Evolutionary conservation across 2,797 vertebrate genomes (phyloP).

Genomic region (Tapera naevia): DNA sequence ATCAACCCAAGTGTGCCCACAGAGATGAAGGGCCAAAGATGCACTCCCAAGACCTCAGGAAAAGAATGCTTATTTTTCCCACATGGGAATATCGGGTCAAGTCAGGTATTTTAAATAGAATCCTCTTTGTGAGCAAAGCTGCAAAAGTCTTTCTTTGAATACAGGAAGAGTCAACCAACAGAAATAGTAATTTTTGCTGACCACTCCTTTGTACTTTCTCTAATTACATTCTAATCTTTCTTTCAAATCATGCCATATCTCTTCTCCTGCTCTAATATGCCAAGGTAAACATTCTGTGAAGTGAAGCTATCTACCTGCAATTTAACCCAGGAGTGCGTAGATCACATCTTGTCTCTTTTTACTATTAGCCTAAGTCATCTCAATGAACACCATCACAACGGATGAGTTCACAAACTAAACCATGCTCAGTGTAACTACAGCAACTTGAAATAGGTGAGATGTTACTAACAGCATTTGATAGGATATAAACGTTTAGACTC

Average conservation of each 20-base stretch:
- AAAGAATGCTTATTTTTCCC: background rate
- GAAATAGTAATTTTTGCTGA: background rate
- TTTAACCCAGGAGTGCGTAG: background rate
- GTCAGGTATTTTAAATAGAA: background rate
- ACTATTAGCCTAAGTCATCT: background rate
- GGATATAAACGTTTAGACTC: background rate
- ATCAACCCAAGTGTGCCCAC: background rate
- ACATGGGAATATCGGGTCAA: background rate
- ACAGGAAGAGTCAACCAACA: background rate
- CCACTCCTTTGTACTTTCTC: background rate
- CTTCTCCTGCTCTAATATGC: background rate
- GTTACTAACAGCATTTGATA: background rate
- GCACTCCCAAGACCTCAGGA: background rate
- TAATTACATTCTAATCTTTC: background rate
- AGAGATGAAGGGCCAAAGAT: background rate
- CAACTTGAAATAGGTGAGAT: background rate
- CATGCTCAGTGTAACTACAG: background rate
- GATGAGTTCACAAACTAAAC: background rate
- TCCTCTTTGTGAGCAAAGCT: background rate
- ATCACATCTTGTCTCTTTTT: background rate
- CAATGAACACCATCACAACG: background rate
- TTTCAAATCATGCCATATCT: background rate
- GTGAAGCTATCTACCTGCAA: background rate
- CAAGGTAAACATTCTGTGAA: fast-evolving
- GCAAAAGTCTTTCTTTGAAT: background rate